Conservation (phyloP, 2,797 vertebrate genomes). For the Naso thynnoides region DNA sequence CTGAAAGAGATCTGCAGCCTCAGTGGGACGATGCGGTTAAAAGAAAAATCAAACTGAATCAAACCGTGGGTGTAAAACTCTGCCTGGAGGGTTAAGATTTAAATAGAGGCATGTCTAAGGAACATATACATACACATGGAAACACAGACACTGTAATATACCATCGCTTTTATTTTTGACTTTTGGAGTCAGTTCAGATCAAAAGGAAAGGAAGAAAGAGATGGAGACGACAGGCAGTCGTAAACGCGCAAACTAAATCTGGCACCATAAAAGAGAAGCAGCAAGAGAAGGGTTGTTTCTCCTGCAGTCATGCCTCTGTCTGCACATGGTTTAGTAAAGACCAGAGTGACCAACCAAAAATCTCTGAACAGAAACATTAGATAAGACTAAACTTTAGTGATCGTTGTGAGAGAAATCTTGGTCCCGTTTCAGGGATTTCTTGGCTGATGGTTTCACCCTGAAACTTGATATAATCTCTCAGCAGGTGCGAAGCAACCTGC, state of each 20-base stretch:
- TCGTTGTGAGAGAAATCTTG: neutral
- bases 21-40: constrained; percentile 19
- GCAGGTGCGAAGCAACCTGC: constrained; percentile 14
- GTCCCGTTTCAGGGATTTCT: neutral
- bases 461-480: constrained; percentile 9
- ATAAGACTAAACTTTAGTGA: constrained; percentile 19
- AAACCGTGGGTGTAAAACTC: constrained; percentile 24
- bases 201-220: neutral
- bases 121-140: neutral
- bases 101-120: constrained; percentile 20
- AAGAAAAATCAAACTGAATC: constrained; percentile 34
- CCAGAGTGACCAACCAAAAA: constrained; percentile 23
- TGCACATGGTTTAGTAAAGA: constrained; percentile 33
- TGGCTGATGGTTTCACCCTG: neutral
- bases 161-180: neutral
- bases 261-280: neutral
- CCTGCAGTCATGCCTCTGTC: constrained; percentile 17
- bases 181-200: constrained; percentile 27
- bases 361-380: constrained; percentile 24
- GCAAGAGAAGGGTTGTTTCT: constrained; percentile 12
- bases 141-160: neutral
- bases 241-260: constrained; percentile 1
- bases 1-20: constrained; percentile 34
- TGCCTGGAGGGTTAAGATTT: constrained; percentile 27
- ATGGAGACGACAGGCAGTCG: neutral